Percentiles rank a stretch among this genome's conserved stretches.
phyloP scores from a whole-genome alignment of 2,888 invertebrate genomes.

The Hirtodrosophila histrioides region DNA sequence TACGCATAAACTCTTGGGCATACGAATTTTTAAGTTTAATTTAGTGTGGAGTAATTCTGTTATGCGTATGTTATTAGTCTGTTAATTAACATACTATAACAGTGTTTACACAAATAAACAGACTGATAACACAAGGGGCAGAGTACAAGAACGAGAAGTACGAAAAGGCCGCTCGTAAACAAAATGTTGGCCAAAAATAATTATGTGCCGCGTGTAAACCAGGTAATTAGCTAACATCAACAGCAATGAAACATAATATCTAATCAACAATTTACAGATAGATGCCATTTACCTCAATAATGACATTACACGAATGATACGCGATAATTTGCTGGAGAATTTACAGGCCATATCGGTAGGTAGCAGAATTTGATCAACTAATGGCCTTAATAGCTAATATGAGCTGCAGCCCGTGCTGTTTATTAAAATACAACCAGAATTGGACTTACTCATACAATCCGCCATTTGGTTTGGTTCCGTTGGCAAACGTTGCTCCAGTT shows the following conservation, averaged over 20 bases:
- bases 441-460: conserved; percentile 88
- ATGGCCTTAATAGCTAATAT: conserved; percentile 1
- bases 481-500: conserved; percentile 88
- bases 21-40: too few relatives aligned
- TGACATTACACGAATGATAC: conserved; percentile 90
- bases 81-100: neutral
- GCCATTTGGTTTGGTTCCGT: conserved; percentile 90
- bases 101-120: conserved; percentile 25
- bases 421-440: conserved; percentile 88
- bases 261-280: conserved; percentile 84
- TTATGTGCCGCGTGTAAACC: conserved; percentile 85
- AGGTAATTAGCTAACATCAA: conserved; percentile 70
- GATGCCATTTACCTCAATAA: conserved; percentile 92
- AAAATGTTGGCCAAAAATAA: conserved; percentile 77
- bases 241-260: neutral
- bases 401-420: conserved; percentile 86
- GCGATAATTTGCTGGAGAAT: conserved; percentile 87
- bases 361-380: neutral
- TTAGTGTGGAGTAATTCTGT: too few relatives aligned
- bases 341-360: conserved; percentile 88
- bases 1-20: too few relatives aligned
- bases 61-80: too few relatives aligned
- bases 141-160: conserved; percentile 53
- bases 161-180: conserved; percentile 36
- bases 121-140: conserved; percentile 56